Evolutionary conservation across 2,797 vertebrate genomes (phyloP).

Genomic region (Fistularia tabacaria): DNA sequence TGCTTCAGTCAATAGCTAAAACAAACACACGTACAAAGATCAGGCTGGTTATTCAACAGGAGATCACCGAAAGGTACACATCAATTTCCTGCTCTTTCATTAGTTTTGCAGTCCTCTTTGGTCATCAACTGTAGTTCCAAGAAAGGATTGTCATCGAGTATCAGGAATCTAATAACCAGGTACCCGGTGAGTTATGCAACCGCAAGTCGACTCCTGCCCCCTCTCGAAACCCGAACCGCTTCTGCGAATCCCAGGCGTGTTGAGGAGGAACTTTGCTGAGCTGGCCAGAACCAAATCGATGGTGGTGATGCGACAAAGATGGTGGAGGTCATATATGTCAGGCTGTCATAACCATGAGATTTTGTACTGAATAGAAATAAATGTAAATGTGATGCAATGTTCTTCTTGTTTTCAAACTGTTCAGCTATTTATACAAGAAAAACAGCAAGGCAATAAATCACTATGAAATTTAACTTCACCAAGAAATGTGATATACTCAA

Average conservation of each 20-base stretch:
- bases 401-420: no score
- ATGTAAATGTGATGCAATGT: no score
- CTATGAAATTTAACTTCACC: no score
- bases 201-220: conserved; percentile 8
- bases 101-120: conserved; percentile 18
- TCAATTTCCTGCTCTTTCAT: conserved; percentile 36
- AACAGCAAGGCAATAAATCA: no score
- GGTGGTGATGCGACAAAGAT: no score
- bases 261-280: neutral
- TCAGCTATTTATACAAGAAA: no score
- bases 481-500: no score
- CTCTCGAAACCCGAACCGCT: conserved; percentile 27
- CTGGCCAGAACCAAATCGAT: no score
- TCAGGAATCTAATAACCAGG: neutral
- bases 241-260: neutral
- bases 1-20: conserved; percentile 44
- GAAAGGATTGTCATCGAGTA: neutral
- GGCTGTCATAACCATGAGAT: no score
- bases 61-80: conserved; percentile 31
- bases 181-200: conserved; percentile 34
- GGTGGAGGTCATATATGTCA: no score
- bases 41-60: conserved; percentile 46
- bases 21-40: conserved; percentile 45
- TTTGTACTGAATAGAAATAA: no score
- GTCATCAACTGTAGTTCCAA: conserved; percentile 7